Base-by-base conservation (phyloP, 2,797 vertebrate genomes). In the Neosilurus hyrtlii region DNA sequence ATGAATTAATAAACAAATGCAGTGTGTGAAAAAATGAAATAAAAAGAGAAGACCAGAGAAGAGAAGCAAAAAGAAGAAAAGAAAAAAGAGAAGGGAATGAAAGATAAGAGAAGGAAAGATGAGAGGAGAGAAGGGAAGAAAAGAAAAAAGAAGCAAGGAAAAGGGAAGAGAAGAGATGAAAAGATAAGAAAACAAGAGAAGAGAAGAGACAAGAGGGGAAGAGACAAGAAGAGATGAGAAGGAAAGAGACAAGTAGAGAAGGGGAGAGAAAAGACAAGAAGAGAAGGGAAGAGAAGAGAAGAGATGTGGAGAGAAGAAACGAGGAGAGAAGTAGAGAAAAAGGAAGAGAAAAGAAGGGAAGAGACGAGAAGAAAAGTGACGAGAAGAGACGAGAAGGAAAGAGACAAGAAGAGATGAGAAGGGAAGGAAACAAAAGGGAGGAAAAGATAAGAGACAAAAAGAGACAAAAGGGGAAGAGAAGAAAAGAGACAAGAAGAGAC, bases 1-100 rank as follows among this genome's bases (percentile, higher is more conserved):
- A 78, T 79, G 61, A 79, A 79, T 79, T 79, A 79, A 79, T 79
- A 79, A 79, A 65, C 43, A 66, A 65, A 52, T 52, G 76, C 24
- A 65, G 62, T 14, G n/a, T 30, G 63, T 52, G n/a, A 3, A 4
- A 63, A 26, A 63, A 52, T 9, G 10, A 30, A 9, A 20, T 9
- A 5, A 15, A 18, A 18, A 18, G 14, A 18, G 56, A 59, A 18
- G 56, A 59, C 15, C 0, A 59, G 18, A 61, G 4, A 4, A 61
- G 57, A 61, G 16, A 14, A 14, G 57, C 18, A 61, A 14, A 22
- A 4, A 20, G 51, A 20, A 49, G 35, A 49, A 62, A 56, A 16
- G 11, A 24, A 24, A 9, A 61, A 11, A 22, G 4, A 35, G 9
- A 37, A 30, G 9, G n/a, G 20, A 57, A 9, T 0, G 20, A 9